Conservation (phyloP, 2,113 vertebrate species). For the Manacus vitellinus region DNA sequence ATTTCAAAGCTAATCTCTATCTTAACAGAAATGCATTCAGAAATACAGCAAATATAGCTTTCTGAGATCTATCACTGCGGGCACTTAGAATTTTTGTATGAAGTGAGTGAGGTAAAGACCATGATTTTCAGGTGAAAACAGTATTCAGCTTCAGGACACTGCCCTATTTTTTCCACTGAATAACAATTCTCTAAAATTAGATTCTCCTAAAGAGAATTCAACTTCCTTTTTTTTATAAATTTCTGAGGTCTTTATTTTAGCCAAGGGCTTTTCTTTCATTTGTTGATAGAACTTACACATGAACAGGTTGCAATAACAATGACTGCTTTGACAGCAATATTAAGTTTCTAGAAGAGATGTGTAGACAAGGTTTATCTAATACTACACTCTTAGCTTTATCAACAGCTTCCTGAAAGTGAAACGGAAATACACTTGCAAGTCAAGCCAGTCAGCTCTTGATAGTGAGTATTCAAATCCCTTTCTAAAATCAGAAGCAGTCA, state of each 20-base stretch:
- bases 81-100: background rate
- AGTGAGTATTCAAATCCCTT: slow-evolving; percentile 37
- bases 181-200: background rate
- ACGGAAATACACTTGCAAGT: slow-evolving; percentile 43
- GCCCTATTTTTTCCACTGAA: background rate
- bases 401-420: slow-evolving; percentile 53
- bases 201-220: background rate
- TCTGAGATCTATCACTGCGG: rapidly evolving
- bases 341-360: background rate
- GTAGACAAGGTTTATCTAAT: slow-evolving; percentile 35
- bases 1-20: background rate
- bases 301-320: background rate
- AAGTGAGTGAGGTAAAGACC: background rate
- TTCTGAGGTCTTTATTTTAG: background rate
- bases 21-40: background rate
- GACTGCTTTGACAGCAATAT: background rate
- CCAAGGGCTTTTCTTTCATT: background rate
- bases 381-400: background rate
- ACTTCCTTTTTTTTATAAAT: background rate
- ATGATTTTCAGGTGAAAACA: background rate
- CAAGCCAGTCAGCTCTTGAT: slow-evolving; percentile 28
- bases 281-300: background rate
- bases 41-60: background rate
- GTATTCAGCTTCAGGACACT: background rate
- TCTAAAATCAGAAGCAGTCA: slow-evolving; percentile 28